Percentiles rank a stretch among this genome's conserved stretches.
phyloP scores from a whole-genome alignment of 2,113 vertebrate genomes.

The Myotis yumanensis region DNA sequence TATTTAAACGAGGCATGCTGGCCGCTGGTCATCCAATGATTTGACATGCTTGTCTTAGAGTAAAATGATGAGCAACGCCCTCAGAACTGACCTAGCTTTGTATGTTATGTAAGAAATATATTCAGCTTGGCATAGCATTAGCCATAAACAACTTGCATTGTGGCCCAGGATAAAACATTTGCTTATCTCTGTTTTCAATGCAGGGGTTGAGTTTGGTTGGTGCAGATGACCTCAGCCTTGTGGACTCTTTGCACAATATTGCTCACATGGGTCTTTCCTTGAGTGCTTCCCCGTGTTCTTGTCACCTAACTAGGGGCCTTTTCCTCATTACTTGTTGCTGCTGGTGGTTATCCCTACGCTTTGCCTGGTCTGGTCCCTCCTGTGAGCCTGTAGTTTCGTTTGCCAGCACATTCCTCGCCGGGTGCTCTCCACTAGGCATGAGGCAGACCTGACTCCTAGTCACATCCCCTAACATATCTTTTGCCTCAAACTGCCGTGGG shows the following conservation, averaged over 20 bases:
- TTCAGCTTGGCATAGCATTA: not conserved
- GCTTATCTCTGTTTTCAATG: not conserved
- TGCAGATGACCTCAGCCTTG: not conserved
- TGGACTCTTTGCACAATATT: not conserved
- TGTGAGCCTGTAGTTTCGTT: not conserved
- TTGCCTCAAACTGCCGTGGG: not conserved
- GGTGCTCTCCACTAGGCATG: not conserved
- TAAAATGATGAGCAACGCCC: not conserved
- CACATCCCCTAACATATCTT: not conserved
- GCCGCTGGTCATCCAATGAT: too few species aligned
- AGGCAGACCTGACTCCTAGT: not conserved
- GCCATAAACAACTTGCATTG: not conserved
- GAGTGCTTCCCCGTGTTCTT: not conserved
- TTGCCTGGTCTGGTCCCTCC: not conserved
- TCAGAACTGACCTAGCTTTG: not conserved
- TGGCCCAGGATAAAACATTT: not conserved
- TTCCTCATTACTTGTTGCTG: not conserved
- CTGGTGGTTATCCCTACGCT: not conserved
- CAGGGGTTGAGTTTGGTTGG: not conserved
- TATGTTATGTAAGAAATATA: not conserved
- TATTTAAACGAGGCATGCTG: too few species aligned
- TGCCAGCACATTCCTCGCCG: not conserved
- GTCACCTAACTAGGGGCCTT: not conserved
- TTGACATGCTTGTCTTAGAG: not conserved
- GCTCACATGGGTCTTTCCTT: not conserved